phyloP scores from a whole-genome alignment of 2,113 vertebrate genomes.

The Eurypyga helias region DNA sequence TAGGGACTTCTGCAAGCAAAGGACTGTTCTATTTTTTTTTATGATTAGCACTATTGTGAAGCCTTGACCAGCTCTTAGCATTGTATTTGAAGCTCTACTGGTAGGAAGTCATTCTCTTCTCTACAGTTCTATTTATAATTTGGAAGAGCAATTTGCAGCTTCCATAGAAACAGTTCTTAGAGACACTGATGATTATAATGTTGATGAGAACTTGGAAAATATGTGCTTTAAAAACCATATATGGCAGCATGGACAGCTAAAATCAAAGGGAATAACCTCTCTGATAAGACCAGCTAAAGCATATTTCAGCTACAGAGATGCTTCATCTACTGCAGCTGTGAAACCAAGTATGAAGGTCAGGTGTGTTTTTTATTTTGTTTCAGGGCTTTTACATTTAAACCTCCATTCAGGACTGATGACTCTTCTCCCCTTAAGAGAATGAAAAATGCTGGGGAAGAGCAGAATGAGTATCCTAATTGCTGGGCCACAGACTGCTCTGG shows the following conservation, averaged over 20 bases:
- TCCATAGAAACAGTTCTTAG: background rate
- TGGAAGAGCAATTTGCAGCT: background rate
- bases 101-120: background rate
- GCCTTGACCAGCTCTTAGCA: background rate
- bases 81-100: background rate
- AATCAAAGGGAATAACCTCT: background rate
- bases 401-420: background rate
- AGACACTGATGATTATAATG: background rate
- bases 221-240: background rate
- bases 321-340: background rate
- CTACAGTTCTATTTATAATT: background rate
- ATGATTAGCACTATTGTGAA: background rate
- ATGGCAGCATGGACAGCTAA: background rate
- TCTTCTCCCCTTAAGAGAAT: background rate
- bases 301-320: background rate
- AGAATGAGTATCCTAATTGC: background rate
- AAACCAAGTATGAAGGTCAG: background rate
- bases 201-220: background rate
- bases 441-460: background rate
- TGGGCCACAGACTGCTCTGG: background rate
- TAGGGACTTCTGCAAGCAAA: background rate
- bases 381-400: background rate
- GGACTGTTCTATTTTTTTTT: background rate
- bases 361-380: background rate
- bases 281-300: background rate